Conservation (phyloP, 2,797 vertebrate genomes). For the Sphenodon punctatus region DNA sequence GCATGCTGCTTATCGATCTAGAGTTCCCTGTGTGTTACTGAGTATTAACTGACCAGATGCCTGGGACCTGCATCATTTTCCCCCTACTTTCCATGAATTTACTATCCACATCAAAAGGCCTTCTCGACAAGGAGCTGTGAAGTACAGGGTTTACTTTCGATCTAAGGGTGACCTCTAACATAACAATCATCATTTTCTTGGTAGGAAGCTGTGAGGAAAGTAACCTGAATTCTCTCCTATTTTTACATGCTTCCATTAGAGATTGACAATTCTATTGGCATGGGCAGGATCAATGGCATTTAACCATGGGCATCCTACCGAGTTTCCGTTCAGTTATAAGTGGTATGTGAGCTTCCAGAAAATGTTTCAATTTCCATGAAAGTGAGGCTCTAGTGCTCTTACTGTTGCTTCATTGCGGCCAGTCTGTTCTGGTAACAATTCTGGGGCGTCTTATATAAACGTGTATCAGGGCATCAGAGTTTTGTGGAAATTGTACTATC, state of each 20-base stretch:
- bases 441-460: constrained; percentile 3
- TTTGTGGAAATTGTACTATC: constrained; percentile 32
- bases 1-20: background rate
- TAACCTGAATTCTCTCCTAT: background rate
- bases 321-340: background rate
- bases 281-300: background rate
- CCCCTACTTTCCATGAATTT: background rate
- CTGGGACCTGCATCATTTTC: background rate
- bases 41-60: too few species aligned
- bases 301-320: background rate
- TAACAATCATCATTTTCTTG: background rate
- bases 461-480: background rate
- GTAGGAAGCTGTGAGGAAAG: background rate
- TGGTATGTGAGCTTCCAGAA: background rate
- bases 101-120: background rate
- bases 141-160: background rate
- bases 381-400: background rate
- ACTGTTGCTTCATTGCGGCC: background rate
- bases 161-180: background rate
- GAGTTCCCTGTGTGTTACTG: accelerated
- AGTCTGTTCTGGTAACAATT: constrained; percentile 1
- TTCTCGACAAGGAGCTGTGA: background rate
- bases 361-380: background rate
- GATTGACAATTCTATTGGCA: background rate
- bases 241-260: background rate